Conservation (phyloP, 92 coral and sea anemone genomes). For the Anthopleura xanthogrammica region DNA sequence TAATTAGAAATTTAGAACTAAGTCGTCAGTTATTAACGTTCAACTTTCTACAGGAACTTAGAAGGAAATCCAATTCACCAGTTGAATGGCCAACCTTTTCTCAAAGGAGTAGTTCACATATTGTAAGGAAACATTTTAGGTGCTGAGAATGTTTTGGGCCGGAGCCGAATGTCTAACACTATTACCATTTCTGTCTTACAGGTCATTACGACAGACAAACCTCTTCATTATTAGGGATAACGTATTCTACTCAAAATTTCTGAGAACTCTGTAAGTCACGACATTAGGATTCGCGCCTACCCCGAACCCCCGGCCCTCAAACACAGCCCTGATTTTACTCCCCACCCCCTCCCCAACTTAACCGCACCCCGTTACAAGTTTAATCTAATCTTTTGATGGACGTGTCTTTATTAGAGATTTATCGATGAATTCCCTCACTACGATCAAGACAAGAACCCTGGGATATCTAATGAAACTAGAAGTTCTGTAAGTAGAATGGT, state of each 20-base stretch:
- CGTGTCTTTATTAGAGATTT: background rate
- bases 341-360: no score
- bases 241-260: background rate
- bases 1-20: no score
- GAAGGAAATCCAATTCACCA: conserved; percentile 8
- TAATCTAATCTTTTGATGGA: background rate
- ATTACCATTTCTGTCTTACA: background rate
- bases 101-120: background rate
- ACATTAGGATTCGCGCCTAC: background rate
- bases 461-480: background rate
- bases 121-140: background rate
- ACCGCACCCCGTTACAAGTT: no score
- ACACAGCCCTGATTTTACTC: no score
- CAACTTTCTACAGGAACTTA: background rate
- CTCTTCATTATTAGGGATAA: background rate
- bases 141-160: no score
- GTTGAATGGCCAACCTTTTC: background rate
- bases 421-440: background rate
- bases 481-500: background rate
- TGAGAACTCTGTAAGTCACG: background rate
- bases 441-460: background rate
- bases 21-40: background rate
- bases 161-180: no score
- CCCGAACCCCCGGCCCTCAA: no score
- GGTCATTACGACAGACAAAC: background rate